Evolutionary conservation across 1,140 invertebrate genomes (phyloP).

Genomic region (Oncopodura yosiiana): DNA sequence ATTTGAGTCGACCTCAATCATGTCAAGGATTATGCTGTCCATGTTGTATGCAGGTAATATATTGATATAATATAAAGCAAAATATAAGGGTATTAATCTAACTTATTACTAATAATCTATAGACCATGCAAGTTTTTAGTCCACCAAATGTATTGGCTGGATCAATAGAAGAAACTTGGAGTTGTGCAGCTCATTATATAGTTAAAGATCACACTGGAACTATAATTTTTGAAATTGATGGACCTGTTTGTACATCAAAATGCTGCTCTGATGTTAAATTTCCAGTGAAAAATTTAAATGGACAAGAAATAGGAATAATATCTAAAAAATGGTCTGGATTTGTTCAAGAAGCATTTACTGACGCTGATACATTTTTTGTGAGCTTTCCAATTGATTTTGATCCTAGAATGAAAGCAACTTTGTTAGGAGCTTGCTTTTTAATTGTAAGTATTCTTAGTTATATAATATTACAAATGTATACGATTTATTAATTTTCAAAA

Average conservation of each 20-base stretch:
- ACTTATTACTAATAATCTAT: neutral
- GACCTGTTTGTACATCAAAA: neutral
- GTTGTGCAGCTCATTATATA: neutral
- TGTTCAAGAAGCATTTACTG: constrained; percentile 41
- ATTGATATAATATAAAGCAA: constrained; percentile 28
- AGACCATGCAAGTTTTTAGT: constrained; percentile 3
- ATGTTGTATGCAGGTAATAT: constrained; percentile 66
- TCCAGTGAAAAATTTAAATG: neutral
- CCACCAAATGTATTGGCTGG: constrained; percentile 7
- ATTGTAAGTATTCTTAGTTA: neutral
- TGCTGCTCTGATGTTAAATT: neutral
- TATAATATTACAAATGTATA: neutral
- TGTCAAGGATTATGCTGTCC: constrained; percentile 69
- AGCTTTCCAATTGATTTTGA: constrained; percentile 43
- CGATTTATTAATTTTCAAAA: neutral
- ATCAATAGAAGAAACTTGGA: no score
- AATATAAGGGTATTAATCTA: no score
- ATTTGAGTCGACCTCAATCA: constrained; percentile 59
- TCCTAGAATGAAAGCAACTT: constrained; percentile 42
- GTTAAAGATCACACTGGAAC: neutral
- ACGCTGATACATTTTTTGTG: constrained; percentile 45
- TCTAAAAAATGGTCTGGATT: constrained; percentile 43
- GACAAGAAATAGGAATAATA: constrained; percentile 38
- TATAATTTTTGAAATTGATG: neutral
- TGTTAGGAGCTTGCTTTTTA: constrained; percentile 40